Base-by-base conservation (phyloP, 1,140 invertebrate genomes). In the Drosophila funebris region DNA sequence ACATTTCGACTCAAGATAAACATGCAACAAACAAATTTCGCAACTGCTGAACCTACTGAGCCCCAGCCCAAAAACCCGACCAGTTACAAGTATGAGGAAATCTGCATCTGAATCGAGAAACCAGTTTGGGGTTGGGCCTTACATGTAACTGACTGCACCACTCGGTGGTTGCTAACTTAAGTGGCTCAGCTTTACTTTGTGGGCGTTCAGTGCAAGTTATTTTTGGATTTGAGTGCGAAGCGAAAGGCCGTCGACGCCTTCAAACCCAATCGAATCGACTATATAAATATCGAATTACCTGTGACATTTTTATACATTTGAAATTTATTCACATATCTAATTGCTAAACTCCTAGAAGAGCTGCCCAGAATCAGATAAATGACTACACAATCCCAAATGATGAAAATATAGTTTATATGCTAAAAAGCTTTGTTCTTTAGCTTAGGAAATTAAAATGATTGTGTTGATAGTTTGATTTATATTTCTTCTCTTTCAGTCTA, bases 41-140 rank as follows among this genome's bases (percentile, higher is more conserved):
- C 61, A 78, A 78, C 58, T 68, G 56, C 18, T 48, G n/a, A 56
- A 43, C 41, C 56, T 43, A 75, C 50, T 73, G 54, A 56, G 76
- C 14, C 8, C 33, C 57, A 69, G 64, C 58, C 58, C 66, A 64
- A 63, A 61, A 24, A 27, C 46, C 43, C 69, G 54, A 73, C 73
- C 68, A 73, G 67, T 80, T 76, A 22, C 22, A 22, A 13, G 11
- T 46, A 64, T 81, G 73, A 69, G 44, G 77, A 80, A 81, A 81
- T 80, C 58, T 77, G 78, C 73, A 69, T 80, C 53, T 50, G 50
- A 57, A 36, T 18, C 39, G 36, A 29, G 13, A 50, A 82, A 82
- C 80, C 80, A 78, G 71, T 82, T 83, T 82, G 43, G 53, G 73
- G 18, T 72, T 63, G 31, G 44, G 57, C 43, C 20, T 50, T 31